A percentile compares a stretch with the other conserved stretches of the same genome.
Conservation (phyloP, 2,888 invertebrate genomes). For the Agonopterix arenella region DNA sequence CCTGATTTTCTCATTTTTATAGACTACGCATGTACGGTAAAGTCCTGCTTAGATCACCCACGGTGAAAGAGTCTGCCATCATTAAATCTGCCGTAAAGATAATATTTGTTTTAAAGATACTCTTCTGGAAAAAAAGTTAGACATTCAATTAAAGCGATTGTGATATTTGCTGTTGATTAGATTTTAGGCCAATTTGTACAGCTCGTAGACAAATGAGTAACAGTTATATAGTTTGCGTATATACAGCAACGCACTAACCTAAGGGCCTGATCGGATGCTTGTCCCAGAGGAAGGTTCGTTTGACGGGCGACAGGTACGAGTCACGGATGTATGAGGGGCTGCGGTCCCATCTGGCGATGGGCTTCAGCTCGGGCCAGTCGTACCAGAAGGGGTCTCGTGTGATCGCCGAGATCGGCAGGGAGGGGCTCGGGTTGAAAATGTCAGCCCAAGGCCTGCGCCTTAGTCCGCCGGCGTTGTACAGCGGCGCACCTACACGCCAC, state of each 20-base stretch:
- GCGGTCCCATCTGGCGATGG: constrained; percentile 83
- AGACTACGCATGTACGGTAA: constrained; percentile 72
- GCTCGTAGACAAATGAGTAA: constrained; percentile 39
- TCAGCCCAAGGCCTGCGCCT: constrained; percentile 79
- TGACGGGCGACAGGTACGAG: constrained; percentile 93
- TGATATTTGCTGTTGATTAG: not conserved
- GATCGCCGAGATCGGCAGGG: constrained; percentile 86
- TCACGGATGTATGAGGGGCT: constrained; percentile 88
- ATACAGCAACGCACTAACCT: constrained; percentile 83
- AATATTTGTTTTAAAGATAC: not conserved
- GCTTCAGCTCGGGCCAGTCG: constrained; percentile 87
- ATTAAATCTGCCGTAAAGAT: constrained; percentile 63
- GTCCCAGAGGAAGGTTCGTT: constrained; percentile 94
- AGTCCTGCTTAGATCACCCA: constrained; percentile 66
- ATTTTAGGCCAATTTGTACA: constrained; percentile 39
- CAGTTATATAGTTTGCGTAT: constrained; percentile 21
- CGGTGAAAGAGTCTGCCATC: constrained; percentile 63
- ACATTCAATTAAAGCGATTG: not conserved
- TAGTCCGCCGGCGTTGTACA: constrained; percentile 82
- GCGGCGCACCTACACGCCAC: constrained; percentile 80
- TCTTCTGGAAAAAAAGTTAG: not conserved
- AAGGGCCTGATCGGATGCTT: constrained; percentile 93
- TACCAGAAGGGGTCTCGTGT: constrained; percentile 95
- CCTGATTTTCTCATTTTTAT: constrained; percentile 53
- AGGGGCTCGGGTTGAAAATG: constrained; percentile 88